Percentiles rank a stretch among this genome's conserved stretches.
phyloP scores from a whole-genome alignment of 1,140 invertebrate genomes.

The Spodoptera frugiperda region DNA sequence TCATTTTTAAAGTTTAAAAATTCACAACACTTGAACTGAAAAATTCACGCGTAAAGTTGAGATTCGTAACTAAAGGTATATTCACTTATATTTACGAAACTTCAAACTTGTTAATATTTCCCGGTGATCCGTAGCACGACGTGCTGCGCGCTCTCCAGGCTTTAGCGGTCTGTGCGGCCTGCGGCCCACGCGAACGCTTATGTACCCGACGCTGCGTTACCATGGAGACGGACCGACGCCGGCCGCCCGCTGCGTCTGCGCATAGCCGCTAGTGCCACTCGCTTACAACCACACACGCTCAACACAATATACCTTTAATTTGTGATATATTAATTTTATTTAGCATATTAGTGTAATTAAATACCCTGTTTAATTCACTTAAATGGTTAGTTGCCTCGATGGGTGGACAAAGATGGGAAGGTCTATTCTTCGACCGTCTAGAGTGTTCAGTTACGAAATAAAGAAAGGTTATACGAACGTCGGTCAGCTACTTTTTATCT shows the following conservation, averaged over 20 bases:
- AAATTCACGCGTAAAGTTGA: conserved; percentile 74
- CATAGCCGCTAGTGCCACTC: conserved; percentile 48
- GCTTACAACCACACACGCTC: conserved; percentile 45
- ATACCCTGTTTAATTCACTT: conserved; percentile 1
- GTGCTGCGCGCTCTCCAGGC: conserved; percentile 81
- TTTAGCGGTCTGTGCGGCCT: conserved; percentile 71
- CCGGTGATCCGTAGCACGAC: conserved; percentile 80
- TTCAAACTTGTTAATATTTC: conserved; percentile 72
- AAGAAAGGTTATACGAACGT: conserved; percentile 78
- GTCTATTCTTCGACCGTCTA: conserved; percentile 55
- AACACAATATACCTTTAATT: conserved; percentile 42
- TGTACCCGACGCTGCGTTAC: conserved; percentile 69
- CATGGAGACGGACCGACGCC: conserved; percentile 79
- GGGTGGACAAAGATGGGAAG: conserved; percentile 22
- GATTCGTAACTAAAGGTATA: conserved; percentile 81
- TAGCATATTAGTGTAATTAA: conserved; percentile 4
- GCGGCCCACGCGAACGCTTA: conserved; percentile 65
- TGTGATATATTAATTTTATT: conserved; percentile 16
- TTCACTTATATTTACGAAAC: conserved; percentile 84
- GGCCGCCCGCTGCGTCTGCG: conserved; percentile 54
- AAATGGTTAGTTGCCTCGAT: conserved; percentile 19
- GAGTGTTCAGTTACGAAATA: conserved; percentile 72
- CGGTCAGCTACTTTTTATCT: conserved; percentile 79
- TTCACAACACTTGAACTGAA: conserved; percentile 82
- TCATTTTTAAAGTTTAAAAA: conserved; percentile 58